These are phyloP conservation scores for Crotalus horridus DNA, from an alignment of 2,113 vertebrate genomes.

Conservation along the genomic window DNA sequence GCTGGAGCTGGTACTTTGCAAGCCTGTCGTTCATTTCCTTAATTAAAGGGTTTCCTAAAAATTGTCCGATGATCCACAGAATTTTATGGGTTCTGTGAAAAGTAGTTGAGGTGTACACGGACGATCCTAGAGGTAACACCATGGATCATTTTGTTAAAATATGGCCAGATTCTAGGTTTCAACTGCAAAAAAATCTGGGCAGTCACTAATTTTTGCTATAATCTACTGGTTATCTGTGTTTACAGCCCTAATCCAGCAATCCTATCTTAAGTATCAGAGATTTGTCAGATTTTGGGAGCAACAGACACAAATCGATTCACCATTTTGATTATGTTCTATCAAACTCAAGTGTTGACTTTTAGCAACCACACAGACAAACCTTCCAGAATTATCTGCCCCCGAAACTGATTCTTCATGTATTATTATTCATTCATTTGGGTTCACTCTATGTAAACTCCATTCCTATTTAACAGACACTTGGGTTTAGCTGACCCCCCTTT, in stretches of 20 bases:
- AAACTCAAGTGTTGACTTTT: background rate
- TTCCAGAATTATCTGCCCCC: background rate
- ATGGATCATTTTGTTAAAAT: background rate
- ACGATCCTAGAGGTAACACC: background rate
- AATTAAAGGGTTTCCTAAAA: background rate
- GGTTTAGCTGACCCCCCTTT: background rate
- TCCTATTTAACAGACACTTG: background rate
- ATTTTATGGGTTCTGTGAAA: background rate
- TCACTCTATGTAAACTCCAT: background rate
- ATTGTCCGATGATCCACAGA: background rate
- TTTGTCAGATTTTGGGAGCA: background rate
- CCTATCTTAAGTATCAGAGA: background rate
- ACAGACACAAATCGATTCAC: background rate
- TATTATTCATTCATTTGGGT: background rate
- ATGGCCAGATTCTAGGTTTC: background rate
- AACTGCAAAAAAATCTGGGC: background rate
- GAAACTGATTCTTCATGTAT: background rate
- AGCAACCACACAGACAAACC: background rate
- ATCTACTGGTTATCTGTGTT: background rate
- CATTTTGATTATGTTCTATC: background rate
- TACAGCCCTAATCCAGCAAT: background rate
- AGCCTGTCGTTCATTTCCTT: background rate
- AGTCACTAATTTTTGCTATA: background rate
- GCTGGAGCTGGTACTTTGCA: background rate
- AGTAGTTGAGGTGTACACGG: background rate